Evolutionary conservation across 2,888 invertebrate genomes (phyloP), one percentile per base, ranked within the genome.

Genomic region (Drosophila mayaguana): DNA sequence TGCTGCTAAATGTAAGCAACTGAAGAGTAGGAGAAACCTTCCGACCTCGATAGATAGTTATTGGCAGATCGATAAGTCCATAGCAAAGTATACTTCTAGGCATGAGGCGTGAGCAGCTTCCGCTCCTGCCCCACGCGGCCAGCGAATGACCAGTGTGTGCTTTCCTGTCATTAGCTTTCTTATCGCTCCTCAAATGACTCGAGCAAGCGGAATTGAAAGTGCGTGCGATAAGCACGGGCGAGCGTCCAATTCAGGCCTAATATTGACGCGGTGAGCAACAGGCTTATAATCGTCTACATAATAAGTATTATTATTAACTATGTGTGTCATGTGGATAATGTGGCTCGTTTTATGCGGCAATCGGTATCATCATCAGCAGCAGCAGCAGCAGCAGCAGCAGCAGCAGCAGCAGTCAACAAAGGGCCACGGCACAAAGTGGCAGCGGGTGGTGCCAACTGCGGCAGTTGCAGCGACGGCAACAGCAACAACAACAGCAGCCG

Each of bases 1-100:
- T 8, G 25, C 25, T 25, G 25, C 25, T n/a, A n/a, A n/a, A n/a
- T n/a, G n/a, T n/a, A 25, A 3, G 25, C 25, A 25, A 6, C 25
- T 25, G 28, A 28, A 28, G 28, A 2, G 38, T 3, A 7, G 16
- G 7, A 8, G 38, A 38, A 20, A 6, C 22, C 22, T 14, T 14
- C 3, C 1, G 14, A 7, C 45, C 8, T 22, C 8, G 45, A 22
- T 45, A 9, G 42, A 14, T 20, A 55, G 8, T 1, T 20, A 11
- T 14, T 32, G 3, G n/a, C 22, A 25, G 5, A 25, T 43, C 9
- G 25, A 11, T 32, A n/a, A 22, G n/a, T 22, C 22, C 14, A 16
- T 14, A 7, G 8, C 45, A 63, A 42, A 55, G 81, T 80, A 84
- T 81, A 81, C 56, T 84, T 84, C 66, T 79, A 72, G 82, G 84